Percentiles rank a stretch among this genome's conserved stretches.
phyloP scores from a whole-genome alignment of 2,113 vertebrate genomes.

The Labeo catla region DNA sequence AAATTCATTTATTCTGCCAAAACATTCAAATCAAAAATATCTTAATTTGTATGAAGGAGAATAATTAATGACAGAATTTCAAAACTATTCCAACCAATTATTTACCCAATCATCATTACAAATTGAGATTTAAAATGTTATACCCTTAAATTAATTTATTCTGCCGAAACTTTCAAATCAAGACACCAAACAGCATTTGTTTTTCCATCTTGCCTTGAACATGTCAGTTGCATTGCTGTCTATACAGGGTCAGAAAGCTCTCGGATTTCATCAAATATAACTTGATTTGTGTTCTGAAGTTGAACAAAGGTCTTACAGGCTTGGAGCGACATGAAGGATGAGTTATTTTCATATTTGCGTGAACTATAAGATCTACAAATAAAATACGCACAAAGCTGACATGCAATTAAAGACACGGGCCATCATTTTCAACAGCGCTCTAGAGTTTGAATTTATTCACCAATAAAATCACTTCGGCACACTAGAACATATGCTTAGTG shows the following conservation, averaged over 20 bases:
- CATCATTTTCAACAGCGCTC: not conserved
- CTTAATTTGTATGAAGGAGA: too few relatives aligned
- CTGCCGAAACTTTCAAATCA: not conserved
- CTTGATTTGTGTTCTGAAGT: too few relatives aligned
- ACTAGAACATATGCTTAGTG: conserved; percentile 6
- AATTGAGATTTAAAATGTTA: not conserved
- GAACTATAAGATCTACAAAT: too few relatives aligned
- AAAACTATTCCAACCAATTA: not conserved
- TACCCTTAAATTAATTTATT: not conserved
- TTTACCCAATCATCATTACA: not conserved
- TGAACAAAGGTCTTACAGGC: too few relatives aligned
- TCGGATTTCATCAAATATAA: too few relatives aligned
- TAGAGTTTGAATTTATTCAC: not conserved
- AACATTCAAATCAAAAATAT: not conserved
- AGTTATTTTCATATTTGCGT: too few relatives aligned
- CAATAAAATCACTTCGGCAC: conserved; percentile 12
- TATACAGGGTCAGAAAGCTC: too few relatives aligned
- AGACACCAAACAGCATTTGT: not conserved
- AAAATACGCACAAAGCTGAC: not conserved
- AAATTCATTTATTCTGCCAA: not conserved
- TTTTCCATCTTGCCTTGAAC: not conserved
- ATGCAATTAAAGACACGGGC: not conserved
- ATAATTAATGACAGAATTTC: too few relatives aligned
- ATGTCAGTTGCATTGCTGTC: too few relatives aligned
- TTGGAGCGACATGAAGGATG: too few relatives aligned